Base-by-base conservation (phyloP, 2,113 vertebrate genomes). In the Polypterus senegalus region DNA sequence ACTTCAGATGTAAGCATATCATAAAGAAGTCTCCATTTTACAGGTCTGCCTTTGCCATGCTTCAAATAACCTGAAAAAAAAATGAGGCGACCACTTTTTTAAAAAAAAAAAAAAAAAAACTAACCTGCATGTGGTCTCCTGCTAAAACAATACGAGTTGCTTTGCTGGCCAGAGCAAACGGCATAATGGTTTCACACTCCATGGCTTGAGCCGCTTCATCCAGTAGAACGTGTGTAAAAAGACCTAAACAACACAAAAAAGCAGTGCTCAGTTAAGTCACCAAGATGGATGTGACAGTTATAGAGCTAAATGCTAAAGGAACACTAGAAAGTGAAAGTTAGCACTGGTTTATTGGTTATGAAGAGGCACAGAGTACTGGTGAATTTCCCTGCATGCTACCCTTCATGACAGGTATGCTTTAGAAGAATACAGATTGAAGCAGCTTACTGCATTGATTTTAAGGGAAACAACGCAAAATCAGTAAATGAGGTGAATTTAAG, bases 171-270 rank as follows among this genome's bases (percentile, higher is more conserved):
- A 99, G 78, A 64, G 94, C 95, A 70, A 99, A 89, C 74, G 96
- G 94, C 94, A 98, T 98, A 74, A 99, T 97, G 67, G 94, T 97
- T 83, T 99, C 96, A 65, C 94, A 97, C 86, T 99, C 96, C 95
- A 99, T 97, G 72, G 95, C 94, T 77, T 99, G 96, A 46, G 96
- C 96, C 45, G 96, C 95, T 88, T 99, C 96, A 76, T 99, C 96
- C 82, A 99, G 80, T 4, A 99, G 82, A 81, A 99, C 92, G 75
- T 99, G 96, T 65, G 89, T 88, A 76, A 99, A 99, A 76, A 97
- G 87, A 9, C 96, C 96, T 99, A 71, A 58, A 76, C 77, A 70
- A 73, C 11, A 79, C 43, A 79, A 11, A 62, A 49, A 65, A 8
- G 60, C 71, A 69, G 69, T 55, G 65, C 65, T 27, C 27, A 27